Conservation (phyloP, 2,888 invertebrate species). For the Candidula unifasciata region DNA sequence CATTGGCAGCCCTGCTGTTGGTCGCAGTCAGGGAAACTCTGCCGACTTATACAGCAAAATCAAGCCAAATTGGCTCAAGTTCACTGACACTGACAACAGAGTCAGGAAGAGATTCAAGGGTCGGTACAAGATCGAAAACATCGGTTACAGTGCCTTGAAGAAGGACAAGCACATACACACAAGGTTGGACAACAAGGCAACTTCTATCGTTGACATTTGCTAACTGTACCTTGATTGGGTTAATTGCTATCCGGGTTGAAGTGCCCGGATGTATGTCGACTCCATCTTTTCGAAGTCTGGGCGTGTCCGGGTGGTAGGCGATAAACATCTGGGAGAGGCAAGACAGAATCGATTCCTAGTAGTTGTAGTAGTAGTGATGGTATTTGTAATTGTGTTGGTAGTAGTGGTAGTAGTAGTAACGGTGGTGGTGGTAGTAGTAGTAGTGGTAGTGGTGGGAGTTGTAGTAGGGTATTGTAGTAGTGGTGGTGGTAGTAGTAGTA, state of each 20-base stretch:
- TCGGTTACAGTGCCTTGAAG: slow-evolving; percentile 97
- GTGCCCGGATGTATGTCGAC: slow-evolving; percentile 43
- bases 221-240: slow-evolving; percentile 31
- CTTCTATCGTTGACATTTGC: neutral
- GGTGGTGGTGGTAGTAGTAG: slow-evolving; percentile 37
- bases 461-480: slow-evolving; percentile 25
- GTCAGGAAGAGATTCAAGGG: slow-evolving; percentile 99
- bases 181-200: no score
- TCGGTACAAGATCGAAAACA: slow-evolving; percentile 98
- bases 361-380: slow-evolving; percentile 7
- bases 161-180: no score
- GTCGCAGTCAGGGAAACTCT: no score
- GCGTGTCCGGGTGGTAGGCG: slow-evolving; percentile 34
- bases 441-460: slow-evolving; percentile 33
- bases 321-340: slow-evolving; percentile 41
- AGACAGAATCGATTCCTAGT: no score
- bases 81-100: slow-evolving; percentile 99
- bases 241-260: slow-evolving; percentile 41
- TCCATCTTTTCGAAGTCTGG: slow-evolving; percentile 26
- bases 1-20: no score
- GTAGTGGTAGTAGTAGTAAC: slow-evolving; percentile 7
- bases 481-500: slow-evolving; percentile 7
- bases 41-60: no score
- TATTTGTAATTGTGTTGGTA: neutral
- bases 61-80: slow-evolving; percentile 99